Conservation (phyloP, 2,113 vertebrate genomes). For the Phylloscopus trochiloides region DNA sequence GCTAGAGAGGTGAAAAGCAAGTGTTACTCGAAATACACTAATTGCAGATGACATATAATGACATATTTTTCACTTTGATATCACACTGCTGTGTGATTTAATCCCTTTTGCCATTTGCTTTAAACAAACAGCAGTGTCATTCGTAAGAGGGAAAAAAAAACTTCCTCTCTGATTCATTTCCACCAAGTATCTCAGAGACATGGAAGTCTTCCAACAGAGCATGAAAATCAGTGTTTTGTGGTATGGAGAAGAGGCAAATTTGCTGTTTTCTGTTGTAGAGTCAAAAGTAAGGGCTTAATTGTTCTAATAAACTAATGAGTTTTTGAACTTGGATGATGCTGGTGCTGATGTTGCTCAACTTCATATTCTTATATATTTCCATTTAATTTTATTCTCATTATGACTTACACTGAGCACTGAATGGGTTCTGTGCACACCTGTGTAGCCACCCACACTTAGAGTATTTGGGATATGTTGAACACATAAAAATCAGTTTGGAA, state of each 20-base stretch:
- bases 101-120: slow-evolving; percentile 59
- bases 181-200: slow-evolving; percentile 1
- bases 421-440: background rate
- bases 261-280: background rate
- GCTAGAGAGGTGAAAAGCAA: background rate
- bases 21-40: background rate
- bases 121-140: slow-evolving; percentile 41
- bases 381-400: background rate
- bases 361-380: background rate
- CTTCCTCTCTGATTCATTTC: slow-evolving; percentile 39
- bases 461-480: background rate
- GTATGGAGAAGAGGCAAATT: background rate
- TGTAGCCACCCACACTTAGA: background rate
- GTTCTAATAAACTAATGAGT: background rate
- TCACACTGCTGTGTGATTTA: background rate
- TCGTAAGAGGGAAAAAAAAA: background rate
- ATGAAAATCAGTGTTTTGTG: background rate
- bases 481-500: background rate
- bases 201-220: background rate
- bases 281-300: background rate
- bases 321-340: background rate
- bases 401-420: background rate
- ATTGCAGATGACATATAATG: background rate
- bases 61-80: slow-evolving; percentile 25
- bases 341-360: background rate